Evolutionary conservation across 2,797 vertebrate species (phyloP).

Genomic region (Carapus acus): DNA sequence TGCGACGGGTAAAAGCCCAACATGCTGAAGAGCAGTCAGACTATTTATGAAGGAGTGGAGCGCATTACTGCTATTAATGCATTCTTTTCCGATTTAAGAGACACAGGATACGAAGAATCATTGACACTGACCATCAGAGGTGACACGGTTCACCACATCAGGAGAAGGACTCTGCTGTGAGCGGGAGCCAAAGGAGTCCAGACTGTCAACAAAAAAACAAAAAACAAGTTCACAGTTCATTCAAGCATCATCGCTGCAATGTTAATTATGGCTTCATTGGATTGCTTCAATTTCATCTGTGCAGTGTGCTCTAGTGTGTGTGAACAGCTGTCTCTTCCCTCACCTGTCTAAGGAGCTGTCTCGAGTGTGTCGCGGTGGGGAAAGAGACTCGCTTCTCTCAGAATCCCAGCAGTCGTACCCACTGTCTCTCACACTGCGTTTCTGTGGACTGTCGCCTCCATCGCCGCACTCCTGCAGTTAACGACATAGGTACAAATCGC

Average conservation of each 20-base stretch:
- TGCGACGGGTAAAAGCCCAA: conserved; percentile 40
- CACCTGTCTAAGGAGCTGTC: conserved; percentile 95
- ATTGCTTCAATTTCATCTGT: neutral
- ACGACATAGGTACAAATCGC: conserved; percentile 4
- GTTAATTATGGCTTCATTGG: no score
- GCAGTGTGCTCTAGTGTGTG: conserved; percentile 2
- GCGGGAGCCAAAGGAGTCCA: conserved; percentile 94
- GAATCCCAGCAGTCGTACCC: conserved; percentile 99
- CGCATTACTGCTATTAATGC: conserved; percentile 21
- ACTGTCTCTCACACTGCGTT: conserved; percentile 88
- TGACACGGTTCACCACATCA: conserved; percentile 86
- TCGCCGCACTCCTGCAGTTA: conserved; percentile 81
- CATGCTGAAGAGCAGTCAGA: conserved; percentile 22
- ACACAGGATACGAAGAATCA: neutral
- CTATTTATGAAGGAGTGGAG: conserved; percentile 40
- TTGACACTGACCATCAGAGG: conserved; percentile 82
- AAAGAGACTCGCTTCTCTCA: conserved; percentile 91
- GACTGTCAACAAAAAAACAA: conserved; percentile 69
- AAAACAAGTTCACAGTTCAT: no score
- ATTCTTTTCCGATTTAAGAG: conserved; percentile 1
- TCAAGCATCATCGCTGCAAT: no score
- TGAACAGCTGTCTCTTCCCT: conserved; percentile 38
- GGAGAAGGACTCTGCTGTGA: conserved; percentile 92
- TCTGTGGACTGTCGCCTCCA: conserved; percentile 76
- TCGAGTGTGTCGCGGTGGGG: conserved; percentile 86